Evolutionary conservation across 2,888 invertebrate genomes (phyloP).

Genomic region (Pedicia rivosa): DNA sequence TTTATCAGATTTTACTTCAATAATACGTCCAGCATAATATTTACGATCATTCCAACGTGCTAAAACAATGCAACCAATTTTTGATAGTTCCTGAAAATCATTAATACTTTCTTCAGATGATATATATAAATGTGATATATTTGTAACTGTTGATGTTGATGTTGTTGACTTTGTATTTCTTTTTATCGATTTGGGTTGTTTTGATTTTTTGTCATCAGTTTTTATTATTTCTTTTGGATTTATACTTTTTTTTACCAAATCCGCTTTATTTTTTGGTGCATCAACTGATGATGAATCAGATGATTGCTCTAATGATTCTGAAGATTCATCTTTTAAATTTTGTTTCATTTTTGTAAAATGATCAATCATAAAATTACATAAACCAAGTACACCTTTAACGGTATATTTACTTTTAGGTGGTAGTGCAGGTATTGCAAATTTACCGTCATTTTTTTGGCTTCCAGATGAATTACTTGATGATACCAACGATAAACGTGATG

Average conservation of each 20-base stretch:
- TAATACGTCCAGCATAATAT: conserved; percentile 46
- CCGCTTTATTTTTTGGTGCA: conserved; percentile 1
- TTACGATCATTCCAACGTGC: conserved; percentile 53
- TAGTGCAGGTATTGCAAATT: conserved; percentile 3
- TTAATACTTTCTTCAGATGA: conserved; percentile 5
- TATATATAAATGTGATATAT: background rate
- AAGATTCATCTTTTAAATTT: conserved; percentile 7
- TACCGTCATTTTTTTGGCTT: conserved; percentile 10
- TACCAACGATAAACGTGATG: conserved; percentile 1
- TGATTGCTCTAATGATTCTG: background rate
- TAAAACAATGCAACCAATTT: conserved; percentile 31
- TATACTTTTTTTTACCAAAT: background rate
- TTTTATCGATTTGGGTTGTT: conserved; percentile 9
- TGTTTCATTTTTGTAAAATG: conserved; percentile 15
- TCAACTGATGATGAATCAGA: background rate
- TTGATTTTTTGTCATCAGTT: conserved; percentile 13
- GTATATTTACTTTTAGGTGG: conserved; percentile 11
- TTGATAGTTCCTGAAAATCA: conserved; percentile 8
- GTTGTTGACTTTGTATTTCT: conserved; percentile 4
- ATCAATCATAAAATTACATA: conserved; percentile 16
- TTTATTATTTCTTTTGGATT: conserved; percentile 4
- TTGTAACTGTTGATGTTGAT: conserved; percentile 10
- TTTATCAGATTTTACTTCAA: conserved; percentile 37
- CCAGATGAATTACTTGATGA: conserved; percentile 8
- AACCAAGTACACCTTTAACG: conserved; percentile 12